Base-by-base conservation (phyloP, 2,888 invertebrate genomes). In the Beris morrisii region DNA sequence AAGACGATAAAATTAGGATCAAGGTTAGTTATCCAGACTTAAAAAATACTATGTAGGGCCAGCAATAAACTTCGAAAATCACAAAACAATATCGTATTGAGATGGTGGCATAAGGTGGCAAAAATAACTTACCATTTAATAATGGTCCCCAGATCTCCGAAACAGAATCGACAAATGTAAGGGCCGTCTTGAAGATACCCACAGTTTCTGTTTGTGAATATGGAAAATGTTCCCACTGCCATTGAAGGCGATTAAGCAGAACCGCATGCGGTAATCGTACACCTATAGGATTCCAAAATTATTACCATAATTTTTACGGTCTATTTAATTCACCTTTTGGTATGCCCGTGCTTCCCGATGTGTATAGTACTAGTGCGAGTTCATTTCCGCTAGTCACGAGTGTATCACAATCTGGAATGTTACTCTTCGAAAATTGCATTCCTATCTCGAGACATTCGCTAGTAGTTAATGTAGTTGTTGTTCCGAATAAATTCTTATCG, bases 141-240 rank as follows among this genome's bases (percentile, higher is more conserved):
- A 95, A 77, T 0, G 94, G 91, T 0, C 91, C 91, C 90, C 94
- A 94, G 65, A 95, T 87, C 82, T 95, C 95, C 2, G 90, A 86
- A 7, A 93, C 88, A 0, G 94, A 92, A 77, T 95, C 95, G 4
- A 95, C 94, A 76, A 95, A 96, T 0, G 95, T 95, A 15, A 95
- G 81, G 0, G 95, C 92, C 0, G 95, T 95, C 81, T 95, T 95
- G 82, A 95, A 95, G 0, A 93, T 88, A 73, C 93, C 91, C 4
- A 85, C 84, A 7, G 83, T 83, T 74, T 93, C 92, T 0, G 84
- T 83, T 0, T 81, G 74, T 0, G 84, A 80, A 78, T 87, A 95
- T 0, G 95, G 93, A 75, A 95, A 90, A 0, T 84, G 85, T 13
- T 86, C 83, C 87, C 94, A 95, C 78, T 95, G 95, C 93, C 95